A percentile compares a stretch with the other conserved stretches of the same genome.
Conservation (phyloP, 2,113 vertebrate species). For the Colaptes auratus region DNA sequence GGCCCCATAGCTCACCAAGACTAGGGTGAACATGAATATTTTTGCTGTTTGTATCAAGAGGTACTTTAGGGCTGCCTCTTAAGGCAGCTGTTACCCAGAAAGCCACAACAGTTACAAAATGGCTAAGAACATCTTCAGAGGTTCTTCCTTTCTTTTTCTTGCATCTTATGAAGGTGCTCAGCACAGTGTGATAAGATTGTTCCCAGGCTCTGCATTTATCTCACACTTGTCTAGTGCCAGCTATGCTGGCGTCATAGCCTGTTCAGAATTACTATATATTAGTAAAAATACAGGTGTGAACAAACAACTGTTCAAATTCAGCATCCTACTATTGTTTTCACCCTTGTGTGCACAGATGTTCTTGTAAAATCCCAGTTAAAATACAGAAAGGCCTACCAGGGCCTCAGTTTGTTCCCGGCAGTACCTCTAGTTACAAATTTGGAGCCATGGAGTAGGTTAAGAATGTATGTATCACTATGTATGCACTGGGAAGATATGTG, state of each 20-base stretch:
- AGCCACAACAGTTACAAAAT: background rate
- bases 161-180: background rate
- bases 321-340: background rate
- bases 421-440: background rate
- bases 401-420: background rate
- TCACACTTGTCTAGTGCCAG: background rate
- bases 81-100: background rate
- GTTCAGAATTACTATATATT: background rate
- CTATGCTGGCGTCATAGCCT: background rate
- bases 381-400: background rate
- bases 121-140: background rate
- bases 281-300: background rate
- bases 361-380: background rate
- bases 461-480: background rate
- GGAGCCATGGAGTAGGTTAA: background rate
- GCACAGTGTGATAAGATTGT: rapidly evolving
- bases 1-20: background rate
- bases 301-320: background rate
- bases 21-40: rapidly evolving
- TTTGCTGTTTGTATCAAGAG: background rate
- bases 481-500: background rate
- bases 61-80: background rate
- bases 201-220: background rate
- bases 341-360: background rate
- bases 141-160: background rate